phyloP scores from a whole-genome alignment of 2,113 vertebrate genomes.

The Symphodus melops region DNA sequence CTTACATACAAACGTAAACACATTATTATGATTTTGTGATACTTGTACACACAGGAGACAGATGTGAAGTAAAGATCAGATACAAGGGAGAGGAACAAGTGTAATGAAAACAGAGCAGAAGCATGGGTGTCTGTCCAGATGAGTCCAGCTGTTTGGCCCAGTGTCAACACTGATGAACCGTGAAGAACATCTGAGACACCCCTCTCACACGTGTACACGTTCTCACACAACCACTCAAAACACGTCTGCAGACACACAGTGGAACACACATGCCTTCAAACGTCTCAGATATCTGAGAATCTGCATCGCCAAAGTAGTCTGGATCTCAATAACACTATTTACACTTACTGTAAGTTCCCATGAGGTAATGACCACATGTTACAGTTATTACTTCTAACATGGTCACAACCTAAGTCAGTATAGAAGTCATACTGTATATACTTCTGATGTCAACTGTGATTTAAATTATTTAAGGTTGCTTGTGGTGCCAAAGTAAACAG shows the following conservation, averaged over 20 bases:
- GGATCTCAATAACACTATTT: constrained; percentile 2
- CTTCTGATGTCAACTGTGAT: background rate
- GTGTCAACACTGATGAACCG: constrained; percentile 78
- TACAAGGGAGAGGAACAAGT: background rate
- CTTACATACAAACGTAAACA: constrained; percentile 27
- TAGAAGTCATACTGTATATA: background rate
- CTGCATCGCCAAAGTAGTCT: background rate
- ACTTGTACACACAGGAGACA: constrained; percentile 8
- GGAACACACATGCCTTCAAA: background rate
- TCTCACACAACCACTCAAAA: constrained; percentile 45
- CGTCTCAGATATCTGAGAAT: constrained; percentile 36
- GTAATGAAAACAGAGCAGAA: constrained; percentile 10
- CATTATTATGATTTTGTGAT: constrained; percentile 14
- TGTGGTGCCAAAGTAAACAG: background rate
- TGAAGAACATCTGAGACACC: constrained; percentile 78
- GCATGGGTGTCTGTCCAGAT: constrained; percentile 48
- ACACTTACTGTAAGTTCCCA: constrained; percentile 5
- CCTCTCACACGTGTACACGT: constrained; percentile 42
- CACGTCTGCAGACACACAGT: background rate
- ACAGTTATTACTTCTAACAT: background rate
- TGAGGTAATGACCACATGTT: background rate
- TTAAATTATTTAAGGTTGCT: background rate
- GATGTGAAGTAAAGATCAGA: constrained; percentile 4
- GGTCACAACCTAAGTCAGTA: background rate
- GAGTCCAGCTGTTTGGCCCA: constrained; percentile 81